phyloP scores from a whole-genome alignment of 1,140 invertebrate genomes.

The Pseudomyrmex flavicornis region DNA sequence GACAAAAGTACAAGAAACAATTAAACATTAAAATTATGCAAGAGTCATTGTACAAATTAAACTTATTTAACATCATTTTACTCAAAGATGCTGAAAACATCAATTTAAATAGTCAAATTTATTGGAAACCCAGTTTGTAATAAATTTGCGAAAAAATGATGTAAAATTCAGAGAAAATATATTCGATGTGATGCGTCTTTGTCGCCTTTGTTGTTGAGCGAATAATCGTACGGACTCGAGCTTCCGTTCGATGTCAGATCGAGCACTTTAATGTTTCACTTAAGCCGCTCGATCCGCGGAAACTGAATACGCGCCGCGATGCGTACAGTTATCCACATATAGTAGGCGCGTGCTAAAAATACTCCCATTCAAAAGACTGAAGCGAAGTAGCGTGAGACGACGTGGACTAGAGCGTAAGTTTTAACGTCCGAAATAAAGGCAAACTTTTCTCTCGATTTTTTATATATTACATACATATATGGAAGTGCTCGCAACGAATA shows the following conservation, averaged over 20 bases:
- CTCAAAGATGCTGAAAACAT: too few relatives aligned
- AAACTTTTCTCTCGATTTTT: slow-evolving; percentile 15
- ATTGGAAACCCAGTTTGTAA: too few relatives aligned
- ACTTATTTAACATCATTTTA: too few relatives aligned
- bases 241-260: slow-evolving; percentile 34
- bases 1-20: too few relatives aligned
- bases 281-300: slow-evolving; percentile 59
- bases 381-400: slow-evolving; percentile 61
- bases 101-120: too few relatives aligned
- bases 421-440: slow-evolving; percentile 66
- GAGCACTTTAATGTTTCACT: slow-evolving; percentile 17
- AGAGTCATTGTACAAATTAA: too few relatives aligned
- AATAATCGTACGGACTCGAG: not conserved
- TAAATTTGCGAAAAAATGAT: too few relatives aligned
- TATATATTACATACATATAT: not conserved
- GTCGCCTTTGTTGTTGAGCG: not conserved
- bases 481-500: not conserved
- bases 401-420: slow-evolving; percentile 64
- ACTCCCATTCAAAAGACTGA: slow-evolving; percentile 77
- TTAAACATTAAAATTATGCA: too few relatives aligned
- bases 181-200: not conserved
- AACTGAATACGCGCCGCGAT: slow-evolving; percentile 71
- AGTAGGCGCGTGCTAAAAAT: slow-evolving; percentile 77
- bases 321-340: slow-evolving; percentile 77
- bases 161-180: not conserved